These are phyloP conservation scores for Bettongia penicillata DNA, from an alignment of 2,113 vertebrate species.

Conservation along the genomic window DNA sequence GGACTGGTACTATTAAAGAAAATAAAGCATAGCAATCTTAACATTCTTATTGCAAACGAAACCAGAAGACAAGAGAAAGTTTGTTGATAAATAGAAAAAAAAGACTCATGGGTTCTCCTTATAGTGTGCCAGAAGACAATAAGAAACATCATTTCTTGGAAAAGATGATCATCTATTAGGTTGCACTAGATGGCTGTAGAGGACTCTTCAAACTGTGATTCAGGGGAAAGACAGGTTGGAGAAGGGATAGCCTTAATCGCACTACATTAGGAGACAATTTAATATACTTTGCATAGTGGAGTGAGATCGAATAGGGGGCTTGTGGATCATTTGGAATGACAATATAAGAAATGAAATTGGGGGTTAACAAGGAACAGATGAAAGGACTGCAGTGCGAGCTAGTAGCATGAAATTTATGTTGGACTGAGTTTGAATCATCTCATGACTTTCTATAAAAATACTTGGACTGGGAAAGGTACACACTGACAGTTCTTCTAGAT, in stretches of 20 bases:
- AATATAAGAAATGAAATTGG: not conserved
- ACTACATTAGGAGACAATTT: not conserved
- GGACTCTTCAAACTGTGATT: not conserved
- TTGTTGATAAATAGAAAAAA: not conserved
- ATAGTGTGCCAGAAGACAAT: not conserved
- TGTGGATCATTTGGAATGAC: not conserved
- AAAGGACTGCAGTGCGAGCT: not conserved
- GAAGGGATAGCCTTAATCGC: not conserved
- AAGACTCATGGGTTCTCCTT: not conserved
- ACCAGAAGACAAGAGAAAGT: not conserved
- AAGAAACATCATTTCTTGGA: not conserved
- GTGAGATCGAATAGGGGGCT: not conserved
- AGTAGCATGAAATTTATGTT: not conserved
- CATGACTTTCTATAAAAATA: not conserved
- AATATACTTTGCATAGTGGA: not conserved
- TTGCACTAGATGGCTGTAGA: not conserved
- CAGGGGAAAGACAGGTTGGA: not conserved
- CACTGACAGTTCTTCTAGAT: not conserved
- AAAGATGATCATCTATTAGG: not conserved
- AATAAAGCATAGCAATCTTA: not conserved
- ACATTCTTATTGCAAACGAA: not conserved
- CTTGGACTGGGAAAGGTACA: not conserved
- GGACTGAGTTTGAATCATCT: not conserved
- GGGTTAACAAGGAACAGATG: not conserved
- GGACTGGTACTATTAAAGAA: not conserved